These are phyloP conservation scores for Drymodes brunneopygia DNA, from an alignment of 2,113 vertebrate genomes.

Conservation along the genomic window DNA sequence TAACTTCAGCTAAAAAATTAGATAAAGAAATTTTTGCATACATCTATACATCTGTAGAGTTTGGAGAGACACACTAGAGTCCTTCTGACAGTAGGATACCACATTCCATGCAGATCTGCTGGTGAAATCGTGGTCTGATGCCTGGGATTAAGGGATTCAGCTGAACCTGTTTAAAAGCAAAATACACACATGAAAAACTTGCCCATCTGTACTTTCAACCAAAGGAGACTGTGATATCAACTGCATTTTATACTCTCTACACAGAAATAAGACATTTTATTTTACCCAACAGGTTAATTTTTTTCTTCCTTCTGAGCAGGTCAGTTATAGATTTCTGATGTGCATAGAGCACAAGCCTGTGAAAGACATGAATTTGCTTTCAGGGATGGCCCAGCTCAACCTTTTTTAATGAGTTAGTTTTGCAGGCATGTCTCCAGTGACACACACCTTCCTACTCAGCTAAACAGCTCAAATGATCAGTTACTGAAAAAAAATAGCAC, in stretches of 20 bases:
- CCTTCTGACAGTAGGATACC: slow-evolving; percentile 96
- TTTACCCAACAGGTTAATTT: background rate
- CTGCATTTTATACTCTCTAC: background rate
- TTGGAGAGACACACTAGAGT: slow-evolving; percentile 97
- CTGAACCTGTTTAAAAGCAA: slow-evolving; percentile 67
- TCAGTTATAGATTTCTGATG: background rate
- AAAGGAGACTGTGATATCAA: background rate
- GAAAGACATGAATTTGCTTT: background rate
- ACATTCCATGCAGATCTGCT: slow-evolving; percentile 99
- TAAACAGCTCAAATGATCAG: background rate
- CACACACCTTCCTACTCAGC: background rate
- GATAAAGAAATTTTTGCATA: slow-evolving; percentile 66
- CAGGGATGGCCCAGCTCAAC: background rate
- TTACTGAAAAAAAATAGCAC: background rate
- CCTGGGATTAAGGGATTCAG: slow-evolving; percentile 75
- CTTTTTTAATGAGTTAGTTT: background rate
- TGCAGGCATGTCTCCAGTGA: background rate
- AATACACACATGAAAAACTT: background rate
- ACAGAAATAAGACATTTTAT: background rate
- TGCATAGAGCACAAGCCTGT: background rate
- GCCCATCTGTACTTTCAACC: background rate
- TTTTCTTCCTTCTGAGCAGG: background rate
- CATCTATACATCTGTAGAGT: slow-evolving; percentile 97
- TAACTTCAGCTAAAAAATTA: background rate
- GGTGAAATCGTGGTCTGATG: slow-evolving; percentile 85